phyloP scores from a whole-genome alignment of 2,113 vertebrate genomes.

The Poeciliopsis retropinna region DNA sequence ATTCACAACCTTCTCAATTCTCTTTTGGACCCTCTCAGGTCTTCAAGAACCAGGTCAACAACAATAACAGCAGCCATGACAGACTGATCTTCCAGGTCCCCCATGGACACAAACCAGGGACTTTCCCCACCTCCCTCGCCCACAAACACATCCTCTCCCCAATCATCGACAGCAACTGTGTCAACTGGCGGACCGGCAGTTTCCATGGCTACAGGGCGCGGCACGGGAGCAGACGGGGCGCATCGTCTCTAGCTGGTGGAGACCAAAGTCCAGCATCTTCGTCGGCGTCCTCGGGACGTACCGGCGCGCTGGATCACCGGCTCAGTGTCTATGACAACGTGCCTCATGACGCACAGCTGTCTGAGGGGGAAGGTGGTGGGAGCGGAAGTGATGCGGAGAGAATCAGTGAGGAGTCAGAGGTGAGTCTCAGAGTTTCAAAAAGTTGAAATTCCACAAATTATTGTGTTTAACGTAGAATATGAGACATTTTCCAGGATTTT shows the following conservation, averaged over 20 bases:
- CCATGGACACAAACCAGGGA: slow-evolving; percentile 87
- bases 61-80: slow-evolving; percentile 61
- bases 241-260: not conserved
- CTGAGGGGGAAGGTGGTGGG: slow-evolving; percentile 29
- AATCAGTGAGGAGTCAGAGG: slow-evolving; percentile 33
- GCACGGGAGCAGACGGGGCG: slow-evolving; percentile 10
- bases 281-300: slow-evolving; percentile 4
- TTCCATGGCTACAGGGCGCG: slow-evolving; percentile 83
- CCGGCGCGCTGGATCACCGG: slow-evolving; percentile 63
- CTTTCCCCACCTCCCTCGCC: slow-evolving; percentile 84
- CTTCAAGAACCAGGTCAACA: slow-evolving; percentile 58
- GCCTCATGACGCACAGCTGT: slow-evolving; percentile 57
- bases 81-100: slow-evolving; percentile 83
- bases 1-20: not conserved
- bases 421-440: slow-evolving; percentile 20
- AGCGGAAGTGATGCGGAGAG: slow-evolving; percentile 37
- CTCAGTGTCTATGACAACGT: slow-evolving; percentile 89
- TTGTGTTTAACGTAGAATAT: not conserved
- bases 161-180: slow-evolving; percentile 67
- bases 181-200: slow-evolving; percentile 88
- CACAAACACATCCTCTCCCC: slow-evolving; percentile 60
- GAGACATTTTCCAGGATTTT: not conserved
- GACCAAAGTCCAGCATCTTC: not conserved
- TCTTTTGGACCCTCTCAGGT: slow-evolving; percentile 20
- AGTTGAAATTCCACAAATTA: not conserved